Evolutionary conservation across 2,888 invertebrate species (phyloP), one percentile per base, ranked within the genome.

Genomic region (Dyspetes luteomarginatus): DNA sequence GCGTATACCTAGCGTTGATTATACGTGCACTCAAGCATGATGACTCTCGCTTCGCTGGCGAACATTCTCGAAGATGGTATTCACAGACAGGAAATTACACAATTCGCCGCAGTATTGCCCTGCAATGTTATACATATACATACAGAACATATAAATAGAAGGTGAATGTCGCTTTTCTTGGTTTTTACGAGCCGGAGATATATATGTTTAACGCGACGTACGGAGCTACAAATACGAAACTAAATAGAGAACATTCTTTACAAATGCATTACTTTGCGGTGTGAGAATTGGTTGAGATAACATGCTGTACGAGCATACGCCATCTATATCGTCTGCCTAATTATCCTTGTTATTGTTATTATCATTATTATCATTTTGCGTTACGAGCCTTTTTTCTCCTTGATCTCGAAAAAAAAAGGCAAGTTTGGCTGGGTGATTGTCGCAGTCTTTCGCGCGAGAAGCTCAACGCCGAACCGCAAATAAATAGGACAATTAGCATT

Each of bases 401-500:
- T 5, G 67, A 62, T 36, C 15, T 9, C 4, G 41, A 60, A 50
- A 62, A 28, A 72, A 62, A 30, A 55, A 12, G 55, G 22, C 17
- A 48, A 48, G 22, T 72, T 17, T 26, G 52, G 60, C 30, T 36
- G 4, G n/a, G 43, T 17, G 43, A 28, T 52, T 64, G 41, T 73
- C 17, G 73, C 64, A 64, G 41, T 43, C 73, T 45, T 64, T n/a
- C n/a, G 36, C 50, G 50, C 15, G 45, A 65, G 77, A 62, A 76
- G 78, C 73, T 85, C 83, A 68, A 82, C 62, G 78, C 78, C 71
- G 41, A 72, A 72, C 83, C 82, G 78, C 86, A 81, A 87, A 89
- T 87, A 89, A 89, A 89, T 88, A 86, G 86, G 84, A 87, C 87
- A 88, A 88, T 89, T 89, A 89, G 87, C 84, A 77, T 79, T 79